phyloP scores from a whole-genome alignment of 2,113 vertebrate species.

The Thunnus maccoyii region DNA sequence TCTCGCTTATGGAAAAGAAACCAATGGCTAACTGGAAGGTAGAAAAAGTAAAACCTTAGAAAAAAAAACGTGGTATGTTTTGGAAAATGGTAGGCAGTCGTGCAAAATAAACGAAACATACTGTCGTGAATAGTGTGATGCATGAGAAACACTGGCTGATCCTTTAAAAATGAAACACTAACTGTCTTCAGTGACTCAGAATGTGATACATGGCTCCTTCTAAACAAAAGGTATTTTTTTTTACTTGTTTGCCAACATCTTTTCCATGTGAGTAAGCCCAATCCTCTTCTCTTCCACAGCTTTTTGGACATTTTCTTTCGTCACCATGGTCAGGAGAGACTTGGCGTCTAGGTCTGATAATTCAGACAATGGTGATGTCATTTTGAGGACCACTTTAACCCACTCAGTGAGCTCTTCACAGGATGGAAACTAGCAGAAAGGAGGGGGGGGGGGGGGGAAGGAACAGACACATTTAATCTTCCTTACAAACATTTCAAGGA shows the following conservation, averaged over 20 bases:
- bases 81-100: too few relatives aligned
- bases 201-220: too few relatives aligned
- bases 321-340: constrained; percentile 62
- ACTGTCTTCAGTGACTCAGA: not conserved
- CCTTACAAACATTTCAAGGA: not conserved
- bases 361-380: not conserved
- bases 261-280: constrained; percentile 16
- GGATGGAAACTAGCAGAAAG: constrained; percentile 53
- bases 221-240: too few relatives aligned
- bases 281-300: constrained; percentile 26
- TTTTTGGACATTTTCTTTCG: constrained; percentile 12
- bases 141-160: too few relatives aligned
- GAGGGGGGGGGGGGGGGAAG: not conserved
- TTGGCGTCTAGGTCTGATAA: not conserved
- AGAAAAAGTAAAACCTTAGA: too few relatives aligned
- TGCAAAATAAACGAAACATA: too few relatives aligned
- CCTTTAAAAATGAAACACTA: too few relatives aligned
- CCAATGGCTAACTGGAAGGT: too few relatives aligned
- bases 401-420: constrained; percentile 44
- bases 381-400: constrained; percentile 34
- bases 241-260: constrained; percentile 40
- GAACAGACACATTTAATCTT: not conserved
- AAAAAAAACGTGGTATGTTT: too few relatives aligned
- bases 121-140: too few relatives aligned
- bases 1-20: too few relatives aligned